A percentile compares a stretch with the other conserved stretches of the same genome.
Evolutionary conservation across 2,113 vertebrate species (phyloP).

Genomic region (Oxyura jamaicensis): DNA sequence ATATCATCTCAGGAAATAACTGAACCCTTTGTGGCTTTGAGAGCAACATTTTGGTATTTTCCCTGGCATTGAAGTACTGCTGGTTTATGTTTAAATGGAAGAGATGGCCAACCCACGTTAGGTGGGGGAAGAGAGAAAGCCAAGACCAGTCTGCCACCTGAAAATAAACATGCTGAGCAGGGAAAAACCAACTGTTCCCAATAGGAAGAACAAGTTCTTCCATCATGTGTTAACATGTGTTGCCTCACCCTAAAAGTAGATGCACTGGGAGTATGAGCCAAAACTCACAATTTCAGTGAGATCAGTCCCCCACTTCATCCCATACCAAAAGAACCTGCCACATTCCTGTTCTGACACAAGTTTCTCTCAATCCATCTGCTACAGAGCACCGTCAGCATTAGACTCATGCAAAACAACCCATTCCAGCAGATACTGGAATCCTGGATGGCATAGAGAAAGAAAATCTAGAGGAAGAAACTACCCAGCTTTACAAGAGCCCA

Average conservation of each 20-base stretch:
- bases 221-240: not conserved
- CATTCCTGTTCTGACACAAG: not conserved
- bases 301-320: not conserved
- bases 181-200: not conserved
- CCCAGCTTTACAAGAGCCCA: not conserved
- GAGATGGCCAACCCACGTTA: not conserved
- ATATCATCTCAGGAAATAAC: slow-evolving; percentile 57
- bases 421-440: not conserved
- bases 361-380: not conserved
- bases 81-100: slow-evolving; percentile 43
- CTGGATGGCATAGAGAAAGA: not conserved
- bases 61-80: slow-evolving; percentile 37
- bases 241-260: not conserved
- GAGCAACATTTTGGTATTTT: slow-evolving; percentile 56
- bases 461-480: not conserved
- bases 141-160: slow-evolving; percentile 3
- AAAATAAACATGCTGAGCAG: not conserved
- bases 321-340: not conserved
- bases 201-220: slow-evolving; percentile 1
- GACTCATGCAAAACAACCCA: not conserved
- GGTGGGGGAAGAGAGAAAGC: not conserved
- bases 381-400: not conserved
- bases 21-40: slow-evolving; percentile 52
- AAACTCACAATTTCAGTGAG: not conserved
- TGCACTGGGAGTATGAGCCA: not conserved